phyloP scores from a whole-genome alignment of 30 jellyfish, hydroid and myxozoan species.

The Pseudorhiza aurosa region DNA sequence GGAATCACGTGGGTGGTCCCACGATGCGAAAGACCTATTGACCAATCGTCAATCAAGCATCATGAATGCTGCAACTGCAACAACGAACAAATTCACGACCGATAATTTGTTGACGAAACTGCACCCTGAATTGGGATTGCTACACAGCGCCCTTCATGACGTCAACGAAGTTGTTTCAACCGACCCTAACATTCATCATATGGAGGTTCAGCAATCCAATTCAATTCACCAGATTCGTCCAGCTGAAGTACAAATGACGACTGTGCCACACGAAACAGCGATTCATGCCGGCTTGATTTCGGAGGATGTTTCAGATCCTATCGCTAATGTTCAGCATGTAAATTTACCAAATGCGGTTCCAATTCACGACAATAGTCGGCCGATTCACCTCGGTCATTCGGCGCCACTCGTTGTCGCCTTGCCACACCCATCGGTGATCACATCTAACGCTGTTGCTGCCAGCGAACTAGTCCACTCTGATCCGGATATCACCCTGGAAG shows the following conservation, averaged over 20 bases:
- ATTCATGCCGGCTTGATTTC: constrained; percentile 6
- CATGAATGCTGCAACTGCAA: neutral
- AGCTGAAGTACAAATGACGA: constrained; percentile 21
- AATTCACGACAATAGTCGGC: neutral
- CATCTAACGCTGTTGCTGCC: constrained; percentile 43
- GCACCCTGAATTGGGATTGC: constrained; percentile 54
- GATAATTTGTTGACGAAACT: constrained; percentile 44
- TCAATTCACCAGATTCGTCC: neutral
- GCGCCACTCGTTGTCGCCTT: constrained; percentile 1
- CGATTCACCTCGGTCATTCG: neutral
- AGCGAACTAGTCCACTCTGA: constrained; percentile 53
- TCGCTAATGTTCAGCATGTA: constrained; percentile 22
- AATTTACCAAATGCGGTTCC: constrained; percentile 20
- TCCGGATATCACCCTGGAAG: constrained; percentile 66
- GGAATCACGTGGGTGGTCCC: neutral
- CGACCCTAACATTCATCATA: constrained; percentile 53
- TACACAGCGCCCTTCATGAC: constrained; percentile 62
- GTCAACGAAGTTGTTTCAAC: constrained; percentile 37
- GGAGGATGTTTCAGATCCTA: constrained; percentile 11
- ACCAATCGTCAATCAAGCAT: neutral
- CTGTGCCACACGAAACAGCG: constrained; percentile 35
- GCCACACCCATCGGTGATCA: constrained; percentile 31
- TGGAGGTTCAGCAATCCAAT: neutral
- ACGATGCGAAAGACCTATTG: neutral
- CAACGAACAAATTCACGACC: constrained; percentile 13